These are phyloP conservation scores for Phycodurus eques DNA, from an alignment of 2,113 vertebrate species.

Conservation along the genomic window DNA sequence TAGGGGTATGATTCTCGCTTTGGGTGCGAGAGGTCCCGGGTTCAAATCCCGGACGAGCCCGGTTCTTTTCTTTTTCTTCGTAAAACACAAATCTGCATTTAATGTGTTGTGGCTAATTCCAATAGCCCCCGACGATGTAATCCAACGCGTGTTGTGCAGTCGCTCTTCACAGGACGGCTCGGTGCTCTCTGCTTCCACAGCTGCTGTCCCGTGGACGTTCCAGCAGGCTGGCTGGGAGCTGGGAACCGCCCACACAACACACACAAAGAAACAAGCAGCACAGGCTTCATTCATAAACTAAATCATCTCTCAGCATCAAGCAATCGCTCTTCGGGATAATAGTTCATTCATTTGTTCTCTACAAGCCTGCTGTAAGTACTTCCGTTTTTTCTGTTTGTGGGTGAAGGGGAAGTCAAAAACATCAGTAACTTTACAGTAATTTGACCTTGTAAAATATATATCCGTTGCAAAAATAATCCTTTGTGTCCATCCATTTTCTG, in stretches of 20 bases:
- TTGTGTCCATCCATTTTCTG: no score
- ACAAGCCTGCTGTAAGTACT: background rate
- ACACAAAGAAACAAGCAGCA: background rate
- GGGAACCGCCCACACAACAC: background rate
- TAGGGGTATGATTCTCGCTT: slow-evolving; percentile 81
- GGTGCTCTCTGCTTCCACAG: background rate
- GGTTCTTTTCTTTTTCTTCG: background rate
- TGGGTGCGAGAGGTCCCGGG: slow-evolving; percentile 79
- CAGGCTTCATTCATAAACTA: background rate
- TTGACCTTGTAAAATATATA: no score
- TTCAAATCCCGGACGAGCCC: slow-evolving; percentile 79
- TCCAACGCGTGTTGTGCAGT: background rate
- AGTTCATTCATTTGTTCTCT: background rate
- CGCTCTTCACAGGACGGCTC: background rate
- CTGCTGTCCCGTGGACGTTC: background rate
- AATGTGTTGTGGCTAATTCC: background rate
- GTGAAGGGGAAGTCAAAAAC: background rate
- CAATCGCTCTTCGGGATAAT: background rate
- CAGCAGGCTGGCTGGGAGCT: no score
- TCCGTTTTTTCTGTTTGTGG: background rate
- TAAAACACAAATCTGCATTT: background rate
- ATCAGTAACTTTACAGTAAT: no score
- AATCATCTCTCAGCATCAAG: background rate
- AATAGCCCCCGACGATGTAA: background rate
- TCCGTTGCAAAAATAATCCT: no score